These are phyloP conservation scores for Pedetes capensis DNA, from an alignment of 2,113 vertebrate genomes.

Conservation along the genomic window DNA sequence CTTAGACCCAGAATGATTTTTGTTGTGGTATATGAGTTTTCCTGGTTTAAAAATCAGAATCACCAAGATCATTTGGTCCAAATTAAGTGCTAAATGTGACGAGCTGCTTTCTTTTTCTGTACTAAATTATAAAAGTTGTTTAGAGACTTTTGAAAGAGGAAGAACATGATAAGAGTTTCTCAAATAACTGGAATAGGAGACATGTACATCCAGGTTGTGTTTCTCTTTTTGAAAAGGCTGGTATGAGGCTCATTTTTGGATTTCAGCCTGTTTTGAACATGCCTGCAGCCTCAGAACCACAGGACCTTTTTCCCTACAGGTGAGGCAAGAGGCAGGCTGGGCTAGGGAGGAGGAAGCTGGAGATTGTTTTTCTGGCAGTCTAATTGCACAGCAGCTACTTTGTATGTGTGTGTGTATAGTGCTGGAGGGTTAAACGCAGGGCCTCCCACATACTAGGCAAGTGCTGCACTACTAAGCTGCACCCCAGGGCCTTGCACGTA, in stretches of 20 bases:
- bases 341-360: neutral
- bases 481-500: too few species aligned
- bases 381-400: neutral
- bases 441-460: neutral
- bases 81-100: constrained; percentile 46
- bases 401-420: too few species aligned
- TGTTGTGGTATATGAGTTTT: neutral
- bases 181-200: constrained; percentile 56
- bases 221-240: constrained; percentile 48
- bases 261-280: neutral
- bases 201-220: neutral
- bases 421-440: neutral
- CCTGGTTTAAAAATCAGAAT: constrained; percentile 24
- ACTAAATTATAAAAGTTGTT: constrained; percentile 57
- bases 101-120: constrained; percentile 45
- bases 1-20: neutral
- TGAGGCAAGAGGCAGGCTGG: neutral
- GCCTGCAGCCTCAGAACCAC: neutral
- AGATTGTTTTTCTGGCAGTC: neutral
- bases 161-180: constrained; percentile 70
- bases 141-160: constrained; percentile 42
- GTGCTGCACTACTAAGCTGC: too few species aligned
- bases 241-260: neutral
- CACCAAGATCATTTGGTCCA: neutral
- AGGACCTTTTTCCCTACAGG: neutral